Evolutionary conservation across 37 sponge, comb jelly and placozoan species (phyloP), one percentile per base, ranked within the genome.

Genomic region (Chondrilla cf. caribensis): DNA sequence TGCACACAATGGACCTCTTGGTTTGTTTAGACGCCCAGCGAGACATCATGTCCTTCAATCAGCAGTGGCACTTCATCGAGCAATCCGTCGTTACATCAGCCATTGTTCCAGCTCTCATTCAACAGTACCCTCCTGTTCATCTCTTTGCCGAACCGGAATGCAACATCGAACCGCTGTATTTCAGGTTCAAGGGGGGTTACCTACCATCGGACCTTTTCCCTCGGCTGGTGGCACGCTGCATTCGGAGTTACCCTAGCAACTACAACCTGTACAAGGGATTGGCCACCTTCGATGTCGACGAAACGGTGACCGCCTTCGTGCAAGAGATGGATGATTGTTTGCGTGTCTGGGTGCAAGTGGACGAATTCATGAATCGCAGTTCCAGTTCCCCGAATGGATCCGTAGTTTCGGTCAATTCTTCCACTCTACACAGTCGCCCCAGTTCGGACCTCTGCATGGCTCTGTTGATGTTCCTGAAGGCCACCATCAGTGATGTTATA

Each of bases 1-100:
- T 87, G 83, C 85, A 91, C 71, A 84, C 81, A 62, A 84, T 91
- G 88, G 92, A 91, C 55, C 78, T 91, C n/a, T 38, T 87, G 33
- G 83, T 77, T 33, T 68, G 81, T 22, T 67, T 84, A 3, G 76
- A 38, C 40, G 76, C 18, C 1, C 41, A 42, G 22, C 33, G 29
- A 7, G 68, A 67, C 17, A 32, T 67, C 33, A 67, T 29, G 68
- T 26, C 68, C 68, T 67, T 67, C 17, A 19, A 73, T 43, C 2
- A 62, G 39, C 78, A 39, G 41, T 78, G 14, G 79, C 73, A 24
- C 41, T 58, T 0, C 84, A 51, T 14, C 82, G 44, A 42, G 2
- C 64, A 62, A 7, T 15, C 18, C 80, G 31, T 64, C 79, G 11
- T n/a, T 58, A 9, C 67, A 42, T 41, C 58, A 9, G 58, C 85